Evolutionary conservation across 1,140 invertebrate genomes (phyloP).

Genomic region (Tetraneura akinire): DNA sequence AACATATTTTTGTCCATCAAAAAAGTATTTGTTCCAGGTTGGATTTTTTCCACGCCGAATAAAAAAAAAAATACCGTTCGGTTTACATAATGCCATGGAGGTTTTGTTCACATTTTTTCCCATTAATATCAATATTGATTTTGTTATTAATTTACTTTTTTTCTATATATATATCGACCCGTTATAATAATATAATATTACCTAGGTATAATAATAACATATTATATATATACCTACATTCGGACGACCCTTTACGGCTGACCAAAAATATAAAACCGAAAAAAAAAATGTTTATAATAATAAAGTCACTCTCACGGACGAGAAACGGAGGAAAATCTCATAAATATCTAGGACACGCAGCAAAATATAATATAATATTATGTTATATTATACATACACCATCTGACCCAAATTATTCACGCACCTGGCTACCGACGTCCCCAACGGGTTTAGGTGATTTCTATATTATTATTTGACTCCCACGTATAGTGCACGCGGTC

Average conservation of each 20-base stretch:
- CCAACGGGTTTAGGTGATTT: conserved; percentile 21
- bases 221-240: not conserved
- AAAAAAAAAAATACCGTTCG: not conserved
- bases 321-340: conserved; percentile 11
- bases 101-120: conserved; percentile 37
- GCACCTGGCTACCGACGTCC: conserved; percentile 36
- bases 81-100: conserved; percentile 34
- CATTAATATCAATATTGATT: conserved; percentile 45
- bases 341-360: conserved; percentile 35
- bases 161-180: not conserved
- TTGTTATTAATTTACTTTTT: conserved; percentile 50
- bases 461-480: conserved; percentile 24
- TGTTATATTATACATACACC: too few species aligned
- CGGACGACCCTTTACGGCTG: not conserved
- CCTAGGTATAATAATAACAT: not conserved
- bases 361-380: too few species aligned
- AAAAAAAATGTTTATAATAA: conserved; percentile 17
- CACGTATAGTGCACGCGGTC: conserved; percentile 28
- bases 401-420: conserved; percentile 50
- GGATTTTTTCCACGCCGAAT: conserved; percentile 4
- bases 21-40: conserved; percentile 35
- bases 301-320: not conserved
- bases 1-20: conserved; percentile 33
- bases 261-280: conserved; percentile 49
- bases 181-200: not conserved